phyloP scores from a whole-genome alignment of 2,797 vertebrate genomes.

The Fratercula arctica region DNA sequence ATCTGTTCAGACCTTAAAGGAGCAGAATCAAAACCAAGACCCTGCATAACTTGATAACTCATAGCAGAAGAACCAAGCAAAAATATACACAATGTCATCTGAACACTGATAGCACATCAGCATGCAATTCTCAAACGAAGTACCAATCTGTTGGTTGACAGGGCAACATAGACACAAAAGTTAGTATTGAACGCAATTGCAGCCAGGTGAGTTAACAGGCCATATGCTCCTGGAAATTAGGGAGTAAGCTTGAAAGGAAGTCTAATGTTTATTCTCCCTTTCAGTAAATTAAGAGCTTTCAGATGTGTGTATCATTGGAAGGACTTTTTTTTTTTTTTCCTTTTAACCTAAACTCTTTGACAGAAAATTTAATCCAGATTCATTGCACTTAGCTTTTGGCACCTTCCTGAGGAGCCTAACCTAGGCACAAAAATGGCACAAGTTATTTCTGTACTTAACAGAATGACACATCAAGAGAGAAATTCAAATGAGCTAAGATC shows the following conservation, averaged over 20 bases:
- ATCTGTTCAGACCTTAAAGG: not conserved
- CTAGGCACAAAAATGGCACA: not conserved
- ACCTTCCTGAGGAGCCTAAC: not conserved
- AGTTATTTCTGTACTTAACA: conserved; percentile 6
- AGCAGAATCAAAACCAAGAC: not conserved
- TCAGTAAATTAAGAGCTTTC: not conserved
- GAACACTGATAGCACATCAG: not conserved
- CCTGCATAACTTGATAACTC: not conserved
- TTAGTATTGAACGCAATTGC: not conserved
- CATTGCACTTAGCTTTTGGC: not conserved
- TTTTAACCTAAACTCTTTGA: not conserved
- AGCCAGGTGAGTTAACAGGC: not conserved
- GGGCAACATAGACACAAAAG: not conserved
- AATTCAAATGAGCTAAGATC: not conserved
- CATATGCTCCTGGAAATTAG: not conserved
- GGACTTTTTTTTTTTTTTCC: not conserved
- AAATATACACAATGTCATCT: not conserved
- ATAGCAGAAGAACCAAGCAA: not conserved
- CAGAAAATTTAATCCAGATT: not conserved
- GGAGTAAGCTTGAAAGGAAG: not conserved
- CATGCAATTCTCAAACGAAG: not conserved
- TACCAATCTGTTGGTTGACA: not conserved
- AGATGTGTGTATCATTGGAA: not conserved
- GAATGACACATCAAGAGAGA: not conserved
- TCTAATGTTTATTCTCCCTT: not conserved